Percentiles rank a stretch among this genome's conserved stretches.
These are phyloP conservation scores for Drosophila guanche DNA, from an alignment of 1,140 invertebrate species.

Conservation along the genomic window DNA sequence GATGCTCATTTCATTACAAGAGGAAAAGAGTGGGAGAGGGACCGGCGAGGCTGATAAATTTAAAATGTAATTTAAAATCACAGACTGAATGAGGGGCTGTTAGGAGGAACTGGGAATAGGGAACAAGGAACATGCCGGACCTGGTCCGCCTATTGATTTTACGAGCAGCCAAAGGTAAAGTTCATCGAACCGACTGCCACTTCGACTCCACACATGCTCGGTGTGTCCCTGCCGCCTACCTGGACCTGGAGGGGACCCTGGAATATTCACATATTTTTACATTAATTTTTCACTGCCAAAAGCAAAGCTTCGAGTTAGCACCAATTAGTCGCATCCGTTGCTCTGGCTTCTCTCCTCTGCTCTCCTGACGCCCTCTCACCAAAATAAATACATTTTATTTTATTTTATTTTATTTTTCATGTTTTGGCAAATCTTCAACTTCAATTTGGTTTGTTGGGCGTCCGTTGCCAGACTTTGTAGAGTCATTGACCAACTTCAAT, in stretches of 20 bases:
- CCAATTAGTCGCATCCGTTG: constrained; percentile 73
- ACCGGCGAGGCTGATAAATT: constrained; percentile 15
- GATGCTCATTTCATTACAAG: constrained; percentile 66
- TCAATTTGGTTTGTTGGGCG: too few species aligned
- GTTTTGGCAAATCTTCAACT: constrained; percentile 55
- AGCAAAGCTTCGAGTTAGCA: constrained; percentile 61
- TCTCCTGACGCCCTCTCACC: neutral
- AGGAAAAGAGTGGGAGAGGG: too few species aligned
- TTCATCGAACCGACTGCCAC: constrained; percentile 57
- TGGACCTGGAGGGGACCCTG: constrained; percentile 19
- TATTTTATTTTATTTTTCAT: constrained; percentile 47
- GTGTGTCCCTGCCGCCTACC: constrained; percentile 25
- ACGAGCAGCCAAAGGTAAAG: constrained; percentile 68
- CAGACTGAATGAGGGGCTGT: constrained; percentile 12
- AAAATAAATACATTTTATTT: constrained; percentile 57
- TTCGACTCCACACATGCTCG: constrained; percentile 15
- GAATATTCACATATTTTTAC: constrained; percentile 50
- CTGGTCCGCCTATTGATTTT: constrained; percentile 71
- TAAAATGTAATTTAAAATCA: constrained; percentile 72
- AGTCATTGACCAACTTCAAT: constrained; percentile 58
- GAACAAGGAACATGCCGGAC: neutral
- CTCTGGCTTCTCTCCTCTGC: neutral
- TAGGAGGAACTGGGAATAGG: too few species aligned
- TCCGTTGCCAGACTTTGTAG: constrained; percentile 43
- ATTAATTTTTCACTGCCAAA: constrained; percentile 56